Conservation (phyloP, 2,113 vertebrate genomes). For the Pholis gunnellus region DNA sequence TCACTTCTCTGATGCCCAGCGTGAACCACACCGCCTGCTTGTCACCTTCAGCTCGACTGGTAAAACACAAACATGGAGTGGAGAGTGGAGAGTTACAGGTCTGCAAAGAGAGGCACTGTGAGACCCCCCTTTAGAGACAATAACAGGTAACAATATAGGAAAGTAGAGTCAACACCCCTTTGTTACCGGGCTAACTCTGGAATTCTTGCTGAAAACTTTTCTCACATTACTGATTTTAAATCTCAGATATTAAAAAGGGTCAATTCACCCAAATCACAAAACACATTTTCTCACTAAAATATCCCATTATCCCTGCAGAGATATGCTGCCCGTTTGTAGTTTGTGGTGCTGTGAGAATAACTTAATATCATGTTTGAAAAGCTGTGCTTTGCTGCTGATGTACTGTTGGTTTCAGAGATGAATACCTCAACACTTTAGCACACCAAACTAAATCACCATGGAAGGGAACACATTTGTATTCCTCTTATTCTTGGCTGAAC, state of each 20-base stretch:
- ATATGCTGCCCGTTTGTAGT: no score
- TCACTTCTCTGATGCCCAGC: slow-evolving; percentile 90
- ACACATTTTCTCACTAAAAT: neutral
- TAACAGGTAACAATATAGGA: neutral
- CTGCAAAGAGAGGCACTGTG: neutral
- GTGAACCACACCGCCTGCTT: slow-evolving; percentile 93
- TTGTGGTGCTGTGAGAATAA: no score
- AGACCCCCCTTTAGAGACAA: neutral
- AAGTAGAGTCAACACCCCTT: no score
- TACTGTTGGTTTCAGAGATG: neutral
- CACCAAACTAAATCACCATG: neutral
- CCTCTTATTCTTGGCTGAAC: neutral
- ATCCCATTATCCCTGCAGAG: no score
- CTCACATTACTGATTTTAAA: neutral
- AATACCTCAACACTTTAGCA: neutral
- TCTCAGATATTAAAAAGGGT: neutral
- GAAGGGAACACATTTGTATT: neutral
- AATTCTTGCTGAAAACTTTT: neutral
- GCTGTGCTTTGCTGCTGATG: neutral
- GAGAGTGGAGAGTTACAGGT: neutral
- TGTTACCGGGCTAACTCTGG: neutral
- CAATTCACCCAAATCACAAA: neutral
- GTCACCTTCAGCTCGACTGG: slow-evolving; percentile 88
- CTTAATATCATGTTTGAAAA: no score
- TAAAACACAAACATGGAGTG: slow-evolving; percentile 14